These are phyloP conservation scores for Leucophenga maculata DNA, from an alignment of 2,888 invertebrate genomes.

Conservation along the genomic window DNA sequence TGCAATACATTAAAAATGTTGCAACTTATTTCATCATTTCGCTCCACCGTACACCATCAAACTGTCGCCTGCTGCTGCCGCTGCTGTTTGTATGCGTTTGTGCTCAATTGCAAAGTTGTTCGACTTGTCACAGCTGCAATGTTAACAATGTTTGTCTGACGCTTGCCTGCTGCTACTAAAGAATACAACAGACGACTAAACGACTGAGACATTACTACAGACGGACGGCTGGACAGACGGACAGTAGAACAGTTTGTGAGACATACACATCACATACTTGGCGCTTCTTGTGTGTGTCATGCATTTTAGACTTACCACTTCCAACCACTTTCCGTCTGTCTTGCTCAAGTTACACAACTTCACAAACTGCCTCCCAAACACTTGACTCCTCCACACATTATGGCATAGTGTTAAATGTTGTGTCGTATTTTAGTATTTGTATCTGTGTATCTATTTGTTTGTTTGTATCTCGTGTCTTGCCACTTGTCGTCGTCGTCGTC, in stretches of 20 bases:
- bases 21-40: too few species aligned
- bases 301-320: slow-evolving; percentile 38
- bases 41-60: too few species aligned
- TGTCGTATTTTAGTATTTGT: not conserved
- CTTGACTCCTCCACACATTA: not conserved
- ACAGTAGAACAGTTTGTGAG: too few species aligned
- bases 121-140: slow-evolving; percentile 33
- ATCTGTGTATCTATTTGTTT: too few species aligned
- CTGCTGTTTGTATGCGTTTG: not conserved
- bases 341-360: slow-evolving; percentile 40
- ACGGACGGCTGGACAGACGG: too few species aligned
- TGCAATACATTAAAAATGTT: too few species aligned
- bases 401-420: not conserved
- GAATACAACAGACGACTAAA: too few species aligned
- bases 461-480: not conserved
- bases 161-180: not conserved
- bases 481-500: slow-evolving; percentile 1
- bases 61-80: too few species aligned
- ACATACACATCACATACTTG: not conserved
- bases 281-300: slow-evolving; percentile 5
- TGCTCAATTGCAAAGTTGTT: slow-evolving; percentile 35
- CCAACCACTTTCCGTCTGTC: slow-evolving; percentile 29
- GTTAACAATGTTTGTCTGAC: slow-evolving; percentile 29
- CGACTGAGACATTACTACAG: too few species aligned
- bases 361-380: not conserved